Evolutionary conservation across 2,888 invertebrate species (phyloP).

Genomic region (Hydraecia micacea): DNA sequence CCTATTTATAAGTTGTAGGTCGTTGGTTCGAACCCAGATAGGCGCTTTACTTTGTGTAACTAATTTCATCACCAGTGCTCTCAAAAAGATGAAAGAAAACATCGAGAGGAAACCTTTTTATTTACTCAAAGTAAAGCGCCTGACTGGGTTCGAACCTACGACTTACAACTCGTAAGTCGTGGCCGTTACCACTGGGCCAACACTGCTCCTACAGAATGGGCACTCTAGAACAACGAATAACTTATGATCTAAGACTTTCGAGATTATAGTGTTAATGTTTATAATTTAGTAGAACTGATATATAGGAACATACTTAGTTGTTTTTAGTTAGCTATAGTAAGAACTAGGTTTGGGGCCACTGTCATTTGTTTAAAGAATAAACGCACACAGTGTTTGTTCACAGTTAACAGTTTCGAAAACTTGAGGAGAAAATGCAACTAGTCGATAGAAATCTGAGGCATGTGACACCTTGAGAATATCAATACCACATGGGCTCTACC

Average conservation of each 20-base stretch:
- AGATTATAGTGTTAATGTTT: not conserved
- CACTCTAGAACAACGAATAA: not conserved
- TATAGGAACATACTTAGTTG: not conserved
- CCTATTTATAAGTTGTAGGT: too few relatives aligned
- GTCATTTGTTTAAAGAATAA: conserved; percentile 18
- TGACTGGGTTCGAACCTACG: too few relatives aligned
- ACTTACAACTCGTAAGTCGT: too few relatives aligned
- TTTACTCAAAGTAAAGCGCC: too few relatives aligned
- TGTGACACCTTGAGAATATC: conserved; percentile 42
- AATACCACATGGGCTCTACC: conserved; percentile 17
- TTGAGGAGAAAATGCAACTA: conserved; percentile 39
- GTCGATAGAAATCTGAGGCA: conserved; percentile 42
- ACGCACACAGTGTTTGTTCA: not conserved
- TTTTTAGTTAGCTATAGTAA: not conserved
- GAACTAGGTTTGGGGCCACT: not conserved
- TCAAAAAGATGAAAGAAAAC: too few relatives aligned
- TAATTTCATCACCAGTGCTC: too few relatives aligned
- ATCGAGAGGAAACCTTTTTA: too few relatives aligned
- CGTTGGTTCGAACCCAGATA: too few relatives aligned
- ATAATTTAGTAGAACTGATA: not conserved
- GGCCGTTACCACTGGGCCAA: too few relatives aligned
- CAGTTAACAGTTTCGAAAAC: conserved; percentile 23
- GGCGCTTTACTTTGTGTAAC: too few relatives aligned
- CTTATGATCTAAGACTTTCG: not conserved
- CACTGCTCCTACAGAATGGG: too few relatives aligned